phyloP scores from a whole-genome alignment of 2,888 invertebrate species.

The Drosophila birchii region DNA sequence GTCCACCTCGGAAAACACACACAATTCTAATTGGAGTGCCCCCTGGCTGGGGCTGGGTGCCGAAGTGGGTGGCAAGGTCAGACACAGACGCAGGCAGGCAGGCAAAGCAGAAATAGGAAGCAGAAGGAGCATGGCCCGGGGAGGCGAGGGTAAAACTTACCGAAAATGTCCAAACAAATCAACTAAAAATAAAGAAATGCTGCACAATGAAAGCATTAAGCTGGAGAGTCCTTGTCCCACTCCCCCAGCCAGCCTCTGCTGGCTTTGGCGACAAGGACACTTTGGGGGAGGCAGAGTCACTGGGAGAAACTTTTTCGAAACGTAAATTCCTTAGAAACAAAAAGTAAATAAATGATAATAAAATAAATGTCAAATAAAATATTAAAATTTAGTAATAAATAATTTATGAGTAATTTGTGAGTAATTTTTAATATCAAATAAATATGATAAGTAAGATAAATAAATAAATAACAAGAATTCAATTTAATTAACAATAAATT shows the following conservation, averaged over 20 bases:
- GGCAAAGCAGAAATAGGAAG: background rate
- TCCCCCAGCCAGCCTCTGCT: background rate
- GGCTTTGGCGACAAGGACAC: constrained; percentile 12
- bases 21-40: constrained; percentile 64
- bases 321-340: rapidly evolving
- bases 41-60: background rate
- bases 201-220: constrained; percentile 67
- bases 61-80: constrained; percentile 52
- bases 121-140: too few relatives aligned
- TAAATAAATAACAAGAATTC: background rate
- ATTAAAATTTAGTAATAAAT: background rate
- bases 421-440: background rate
- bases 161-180: constrained; percentile 63
- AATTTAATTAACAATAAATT: background rate
- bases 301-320: background rate
- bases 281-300: background rate
- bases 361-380: too few relatives aligned
- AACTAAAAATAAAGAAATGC: constrained; percentile 61
- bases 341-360: background rate
- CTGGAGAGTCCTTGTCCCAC: constrained; percentile 29
- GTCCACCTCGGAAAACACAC: constrained; percentile 50
- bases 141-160: constrained; percentile 37
- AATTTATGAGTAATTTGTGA: too few relatives aligned
- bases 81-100: constrained; percentile 19
- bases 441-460: background rate